Evolutionary conservation across 2,888 invertebrate genomes (phyloP).

Genomic region (Teleogryllus oceanicus): DNA sequence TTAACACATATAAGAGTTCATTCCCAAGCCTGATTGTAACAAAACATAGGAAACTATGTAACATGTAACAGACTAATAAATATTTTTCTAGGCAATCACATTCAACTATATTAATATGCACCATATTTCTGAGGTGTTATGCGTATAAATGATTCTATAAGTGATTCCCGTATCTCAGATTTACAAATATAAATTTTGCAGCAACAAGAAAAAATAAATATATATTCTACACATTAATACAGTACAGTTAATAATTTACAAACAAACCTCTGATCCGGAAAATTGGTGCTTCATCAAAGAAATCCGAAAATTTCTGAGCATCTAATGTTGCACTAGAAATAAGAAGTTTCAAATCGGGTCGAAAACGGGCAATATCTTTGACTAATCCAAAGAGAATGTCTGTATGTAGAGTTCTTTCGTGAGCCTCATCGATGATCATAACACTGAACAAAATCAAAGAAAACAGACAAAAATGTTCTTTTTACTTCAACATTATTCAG

Average conservation of each 20-base stretch:
- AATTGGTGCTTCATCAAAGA: conserved; percentile 98
- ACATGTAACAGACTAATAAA: too few species aligned
- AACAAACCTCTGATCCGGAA: conserved; percentile 77
- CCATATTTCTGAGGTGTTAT: too few species aligned
- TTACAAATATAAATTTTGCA: too few species aligned
- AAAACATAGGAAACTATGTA: too few species aligned
- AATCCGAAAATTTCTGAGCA: conserved; percentile 95
- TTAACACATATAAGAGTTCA: too few species aligned
- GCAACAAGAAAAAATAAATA: background rate
- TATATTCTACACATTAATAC: background rate
- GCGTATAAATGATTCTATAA: too few species aligned
- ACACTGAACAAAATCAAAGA: conserved; percentile 59
- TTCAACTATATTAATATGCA: too few species aligned
- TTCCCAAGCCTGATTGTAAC: too few species aligned
- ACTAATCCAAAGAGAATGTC: conserved; percentile 97
- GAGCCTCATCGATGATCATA: conserved; percentile 99
- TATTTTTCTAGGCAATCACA: too few species aligned
- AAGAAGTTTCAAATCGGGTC: conserved; percentile 89
- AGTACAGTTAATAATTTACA: background rate
- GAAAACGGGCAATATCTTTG: conserved; percentile 89
- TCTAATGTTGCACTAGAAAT: conserved; percentile 98
- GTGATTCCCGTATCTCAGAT: too few species aligned
- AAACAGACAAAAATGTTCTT: too few species aligned
- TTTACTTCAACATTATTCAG: too few species aligned
- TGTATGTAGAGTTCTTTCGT: conserved; percentile 96